These are phyloP conservation scores for Pogoniulus pusillus DNA, from an alignment of 2,797 vertebrate genomes.

Conservation along the genomic window DNA sequence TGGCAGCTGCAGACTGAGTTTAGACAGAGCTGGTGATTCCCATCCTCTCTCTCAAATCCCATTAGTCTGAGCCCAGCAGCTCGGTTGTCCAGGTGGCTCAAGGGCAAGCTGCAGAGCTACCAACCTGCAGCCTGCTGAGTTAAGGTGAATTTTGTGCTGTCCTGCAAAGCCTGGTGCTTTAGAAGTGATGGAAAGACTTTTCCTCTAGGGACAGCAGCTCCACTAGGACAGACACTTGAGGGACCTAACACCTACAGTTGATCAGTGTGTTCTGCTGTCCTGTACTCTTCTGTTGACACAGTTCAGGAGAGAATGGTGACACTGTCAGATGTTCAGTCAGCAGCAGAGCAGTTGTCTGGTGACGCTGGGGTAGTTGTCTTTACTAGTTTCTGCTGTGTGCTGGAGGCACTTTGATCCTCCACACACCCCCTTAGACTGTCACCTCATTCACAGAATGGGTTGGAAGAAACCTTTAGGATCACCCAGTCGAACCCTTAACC, in stretches of 20 bases:
- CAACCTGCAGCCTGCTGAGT: not conserved
- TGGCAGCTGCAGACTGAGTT: constrained; percentile 22
- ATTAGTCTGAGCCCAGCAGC: not conserved
- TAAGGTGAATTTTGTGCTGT: not conserved
- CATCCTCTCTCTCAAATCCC: not conserved
- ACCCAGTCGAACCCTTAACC: not conserved
- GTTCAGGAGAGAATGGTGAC: not conserved
- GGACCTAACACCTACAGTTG: not conserved
- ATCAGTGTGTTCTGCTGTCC: not conserved
- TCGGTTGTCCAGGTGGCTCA: not conserved
- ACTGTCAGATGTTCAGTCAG: not conserved
- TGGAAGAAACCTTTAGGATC: not conserved
- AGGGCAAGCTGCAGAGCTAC: not conserved
- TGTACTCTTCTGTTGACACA: not conserved
- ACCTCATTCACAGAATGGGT: not conserved
- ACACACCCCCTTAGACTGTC: fast-evolving
- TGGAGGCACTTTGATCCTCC: not conserved
- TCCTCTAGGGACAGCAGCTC: not conserved
- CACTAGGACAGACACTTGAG: not conserved
- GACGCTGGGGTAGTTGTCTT: not conserved
- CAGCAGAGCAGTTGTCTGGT: not conserved
- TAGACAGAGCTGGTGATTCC: not conserved
- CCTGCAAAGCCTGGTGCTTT: not conserved
- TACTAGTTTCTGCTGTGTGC: not conserved
- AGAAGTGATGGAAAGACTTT: not conserved